These are phyloP conservation scores for Xiphophorus maculatus DNA, from an alignment of 2,113 vertebrate species.

Conservation along the genomic window DNA sequence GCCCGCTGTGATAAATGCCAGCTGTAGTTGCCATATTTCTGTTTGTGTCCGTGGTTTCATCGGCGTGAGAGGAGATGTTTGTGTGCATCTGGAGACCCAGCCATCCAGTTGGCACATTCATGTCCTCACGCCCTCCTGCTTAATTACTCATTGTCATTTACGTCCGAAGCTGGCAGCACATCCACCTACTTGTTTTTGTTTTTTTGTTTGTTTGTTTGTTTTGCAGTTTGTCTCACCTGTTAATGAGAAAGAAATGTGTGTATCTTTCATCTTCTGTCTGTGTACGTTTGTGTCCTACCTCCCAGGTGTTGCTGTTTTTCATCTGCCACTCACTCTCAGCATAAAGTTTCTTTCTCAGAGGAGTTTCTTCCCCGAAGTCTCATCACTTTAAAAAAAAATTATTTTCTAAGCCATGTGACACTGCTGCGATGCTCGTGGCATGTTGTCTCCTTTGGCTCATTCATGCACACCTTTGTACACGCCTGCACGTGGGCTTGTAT, in stretches of 20 bases:
- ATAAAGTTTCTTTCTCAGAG: conserved; percentile 33
- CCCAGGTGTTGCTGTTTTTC: conserved; percentile 37
- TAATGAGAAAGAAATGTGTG: conserved; percentile 40
- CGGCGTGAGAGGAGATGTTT: conserved; percentile 15
- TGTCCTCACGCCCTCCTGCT: conserved; percentile 10
- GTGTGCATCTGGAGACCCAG: conserved; percentile 19
- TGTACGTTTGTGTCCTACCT: conserved; percentile 7
- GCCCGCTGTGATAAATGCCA: conserved; percentile 56
- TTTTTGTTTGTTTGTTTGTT: background rate
- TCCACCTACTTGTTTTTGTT: conserved; percentile 26
- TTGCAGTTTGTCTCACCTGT: conserved; percentile 34
- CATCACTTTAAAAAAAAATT: background rate
- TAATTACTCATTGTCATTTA: conserved; percentile 37
- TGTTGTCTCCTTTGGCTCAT: conserved; percentile 32
- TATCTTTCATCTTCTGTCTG: conserved; percentile 27
- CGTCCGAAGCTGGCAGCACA: conserved; percentile 14
- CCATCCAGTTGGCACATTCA: conserved; percentile 33
- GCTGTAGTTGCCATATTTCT: conserved; percentile 53
- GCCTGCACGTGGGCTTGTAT: background rate
- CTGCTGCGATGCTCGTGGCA: conserved; percentile 21
- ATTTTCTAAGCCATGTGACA: conserved; percentile 20
- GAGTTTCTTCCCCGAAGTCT: conserved; percentile 21
- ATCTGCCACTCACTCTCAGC: conserved; percentile 43
- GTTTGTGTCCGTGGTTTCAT: conserved; percentile 39
- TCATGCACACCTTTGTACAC: conserved; percentile 27